Evolutionary conservation across 2,888 invertebrate genomes (phyloP), one percentile per base, ranked within the genome.

Genomic region (Epinotia ramella): DNA sequence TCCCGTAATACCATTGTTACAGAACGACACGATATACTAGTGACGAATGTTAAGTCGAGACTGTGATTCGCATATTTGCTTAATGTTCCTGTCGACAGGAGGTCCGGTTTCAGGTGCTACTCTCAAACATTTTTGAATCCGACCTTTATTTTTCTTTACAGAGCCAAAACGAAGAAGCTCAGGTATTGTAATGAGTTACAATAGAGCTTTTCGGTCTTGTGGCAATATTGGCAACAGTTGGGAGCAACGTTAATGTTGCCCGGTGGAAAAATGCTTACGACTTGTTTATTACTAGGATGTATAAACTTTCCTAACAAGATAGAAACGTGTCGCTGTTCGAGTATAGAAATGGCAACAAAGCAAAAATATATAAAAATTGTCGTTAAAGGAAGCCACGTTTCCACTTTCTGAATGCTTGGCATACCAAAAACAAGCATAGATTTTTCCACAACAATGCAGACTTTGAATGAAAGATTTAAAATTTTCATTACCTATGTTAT

Each of bases 271-370:
- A 65, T 16, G n/a, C n/a, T 69, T 60, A 69, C 46, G 69, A 69
- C 9, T 59, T 5, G 69, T 69, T 69, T 69, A 69, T 69, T n/a
- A 69, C 59, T 9, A 11, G 46, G 60, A 59, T n/a, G 53, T 53
- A 63, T 62, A 46, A 71, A 71, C 70, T 63, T 53, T 62, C 24
- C 60, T 71, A 71, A 40, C 70, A 60, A 62, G 28, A 49, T 71
- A 62, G 53, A 68, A 59, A 60, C 33, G 53, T 56, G 53, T 69
- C 44, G 59, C n/a, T 56, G n/a, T 24, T 67, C n/a, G 24, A 24
- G 40, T 44, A 68, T 60, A 69, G 46, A 46, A 60, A 24, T 9
- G 18, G 24, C 11, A 24, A 3, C 6, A 24, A 6, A 11, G 24
- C 7, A 24, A 24, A 24, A 69, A 28, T 46, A 46, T 11, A 16